These are phyloP conservation scores for Caradrina clavipalpis DNA, from an alignment of 2,888 invertebrate species.

Conservation along the genomic window DNA sequence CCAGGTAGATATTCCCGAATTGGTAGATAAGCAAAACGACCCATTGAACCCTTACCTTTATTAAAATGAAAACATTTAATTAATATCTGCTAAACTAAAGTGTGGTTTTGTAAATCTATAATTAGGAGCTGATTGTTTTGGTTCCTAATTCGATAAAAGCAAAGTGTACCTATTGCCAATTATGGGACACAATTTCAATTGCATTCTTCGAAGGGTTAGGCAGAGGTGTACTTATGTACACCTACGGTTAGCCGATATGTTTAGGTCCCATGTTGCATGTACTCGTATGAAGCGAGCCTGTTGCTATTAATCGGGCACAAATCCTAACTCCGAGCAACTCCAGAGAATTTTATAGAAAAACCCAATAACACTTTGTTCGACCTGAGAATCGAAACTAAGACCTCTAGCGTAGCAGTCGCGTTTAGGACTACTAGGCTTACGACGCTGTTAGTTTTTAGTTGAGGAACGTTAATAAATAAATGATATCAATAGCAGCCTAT, in stretches of 20 bases:
- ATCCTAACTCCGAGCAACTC: too few species aligned
- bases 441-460: not conserved
- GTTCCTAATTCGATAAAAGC: not conserved
- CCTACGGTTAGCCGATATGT: too few species aligned
- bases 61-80: constrained; percentile 3
- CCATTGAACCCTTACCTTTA: not conserved
- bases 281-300: too few species aligned
- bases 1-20: not conserved
- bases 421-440: too few species aligned
- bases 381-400: too few species aligned
- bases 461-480: not conserved
- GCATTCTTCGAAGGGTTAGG: too few species aligned
- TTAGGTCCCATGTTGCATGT: too few species aligned
- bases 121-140: not conserved
- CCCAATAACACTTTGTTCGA: too few species aligned
- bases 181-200: constrained; percentile 3
- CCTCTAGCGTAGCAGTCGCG: too few species aligned
- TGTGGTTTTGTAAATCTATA: not conserved
- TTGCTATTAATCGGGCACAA: too few species aligned
- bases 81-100: not conserved
- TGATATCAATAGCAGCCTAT: not conserved
- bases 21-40: not conserved
- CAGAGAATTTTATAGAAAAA: too few species aligned
- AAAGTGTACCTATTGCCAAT: not conserved
- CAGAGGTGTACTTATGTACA: too few species aligned